Base-by-base conservation (phyloP, 1,140 invertebrate genomes). In the Magallana angulata region DNA sequence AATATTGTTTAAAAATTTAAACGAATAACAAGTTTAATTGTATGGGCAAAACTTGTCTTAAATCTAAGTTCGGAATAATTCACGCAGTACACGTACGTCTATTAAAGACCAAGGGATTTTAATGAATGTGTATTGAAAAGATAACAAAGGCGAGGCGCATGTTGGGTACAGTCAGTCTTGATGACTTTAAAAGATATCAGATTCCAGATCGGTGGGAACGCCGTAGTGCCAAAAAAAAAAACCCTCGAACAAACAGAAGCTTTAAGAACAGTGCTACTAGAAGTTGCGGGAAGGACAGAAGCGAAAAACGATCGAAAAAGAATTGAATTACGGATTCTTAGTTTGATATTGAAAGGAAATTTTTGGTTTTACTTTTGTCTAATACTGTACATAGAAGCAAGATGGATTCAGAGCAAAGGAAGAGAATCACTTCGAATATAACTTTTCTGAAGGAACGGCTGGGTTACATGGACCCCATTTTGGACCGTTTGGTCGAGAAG, bases 341-440 rank as follows among this genome's bases (percentile, higher is more conserved):
- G 36, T 48, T 48, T 48, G 36, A 48, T 48, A 48, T 48, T 48
- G 36, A 48, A 5, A 48, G 36, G 1, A 48, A 48, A 48, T 0
- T 48, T 0, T 48, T 48, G 36, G 1, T 2, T 2, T 48, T 48
- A 24, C 5, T 48, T 48, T 1, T 48, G 36, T 48, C 36, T 48
- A 48, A 48, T 48, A 48, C 5, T 48, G 36, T 3, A 48, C 36
- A 48, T 4, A 2, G 36, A 48, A 48, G 36, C 36, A 48, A 48
- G 36, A 89, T 89, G 88, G 88, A 89, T 87, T 80, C 86, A 58
- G 82, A 86, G 59, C 85, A 89, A 57, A 86, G 85, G 18, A 89
- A 89, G 57, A 48, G 85, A 64, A 89, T 89, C n/a, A 89, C 88
- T 62, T 89, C 88, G 36, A 89, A 89, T 58, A 89, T 89, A 62